These are phyloP conservation scores for Vombatus ursinus DNA, from an alignment of 2,113 vertebrate genomes.

Conservation along the genomic window DNA sequence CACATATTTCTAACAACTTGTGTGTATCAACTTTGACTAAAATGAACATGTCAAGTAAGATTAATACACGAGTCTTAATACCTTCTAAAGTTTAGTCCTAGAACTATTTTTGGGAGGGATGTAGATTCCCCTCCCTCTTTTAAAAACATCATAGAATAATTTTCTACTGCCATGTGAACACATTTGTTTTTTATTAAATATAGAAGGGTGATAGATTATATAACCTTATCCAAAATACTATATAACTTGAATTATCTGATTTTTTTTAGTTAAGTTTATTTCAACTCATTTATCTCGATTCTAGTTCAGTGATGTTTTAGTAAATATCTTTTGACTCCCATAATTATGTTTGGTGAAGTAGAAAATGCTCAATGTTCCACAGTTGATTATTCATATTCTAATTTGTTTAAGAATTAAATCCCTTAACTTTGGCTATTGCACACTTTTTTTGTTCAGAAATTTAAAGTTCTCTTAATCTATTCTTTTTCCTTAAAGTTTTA, in stretches of 20 bases:
- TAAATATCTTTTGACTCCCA: conserved; percentile 19
- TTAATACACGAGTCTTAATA: not conserved
- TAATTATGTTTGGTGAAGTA: not conserved
- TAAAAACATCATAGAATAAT: not conserved
- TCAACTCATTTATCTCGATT: conserved; percentile 19
- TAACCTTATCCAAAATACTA: not conserved
- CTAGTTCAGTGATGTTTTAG: conserved; percentile 12
- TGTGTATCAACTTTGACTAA: not conserved
- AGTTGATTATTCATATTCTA: conserved; percentile 17
- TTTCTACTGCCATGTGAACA: not conserved
- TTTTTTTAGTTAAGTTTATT: conserved; percentile 36
- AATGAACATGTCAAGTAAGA: not conserved
- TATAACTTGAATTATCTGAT: conserved; percentile 14
- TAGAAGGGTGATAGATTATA: not conserved
- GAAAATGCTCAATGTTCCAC: conserved; percentile 27
- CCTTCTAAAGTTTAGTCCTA: not conserved
- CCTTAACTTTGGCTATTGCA: conserved; percentile 5
- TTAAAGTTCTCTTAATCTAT: not conserved
- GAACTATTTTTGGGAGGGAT: not conserved
- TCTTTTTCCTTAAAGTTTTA: conserved; percentile 5
- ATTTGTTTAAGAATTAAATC: conserved; percentile 37
- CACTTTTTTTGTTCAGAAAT: conserved; percentile 16
- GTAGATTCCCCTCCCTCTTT: not conserved
- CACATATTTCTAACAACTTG: not conserved
- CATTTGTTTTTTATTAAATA: not conserved